Conservation (phyloP, 1,140 invertebrate genomes). For the Bombus superbus region DNA sequence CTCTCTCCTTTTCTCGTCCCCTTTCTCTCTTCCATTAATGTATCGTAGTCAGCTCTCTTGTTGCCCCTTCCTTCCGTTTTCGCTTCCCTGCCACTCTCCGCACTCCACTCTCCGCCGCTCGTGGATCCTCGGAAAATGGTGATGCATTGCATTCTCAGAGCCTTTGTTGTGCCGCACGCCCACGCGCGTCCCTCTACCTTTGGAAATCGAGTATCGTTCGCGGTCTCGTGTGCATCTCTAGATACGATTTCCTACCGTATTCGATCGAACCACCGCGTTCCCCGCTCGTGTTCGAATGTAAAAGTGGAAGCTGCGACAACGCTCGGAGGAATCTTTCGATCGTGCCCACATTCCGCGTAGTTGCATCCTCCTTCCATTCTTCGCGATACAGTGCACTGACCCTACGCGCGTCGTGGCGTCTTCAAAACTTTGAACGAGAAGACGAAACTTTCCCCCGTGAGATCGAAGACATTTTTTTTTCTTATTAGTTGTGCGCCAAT, state of each 20-base stretch:
- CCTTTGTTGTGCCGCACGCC: slow-evolving; percentile 66
- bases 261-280: slow-evolving; percentile 22
- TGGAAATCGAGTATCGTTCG: slow-evolving; percentile 27
- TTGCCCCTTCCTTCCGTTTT: slow-evolving; percentile 52
- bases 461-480: neutral
- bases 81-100: slow-evolving; percentile 34
- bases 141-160: slow-evolving; percentile 69
- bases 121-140: slow-evolving; percentile 74
- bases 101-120: slow-evolving; percentile 17
- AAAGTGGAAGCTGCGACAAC: slow-evolving; percentile 42
- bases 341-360: slow-evolving; percentile 59
- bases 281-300: neutral
- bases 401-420: slow-evolving; percentile 44
- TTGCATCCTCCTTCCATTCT: slow-evolving; percentile 52
- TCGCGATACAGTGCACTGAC: slow-evolving; percentile 57
- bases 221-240: slow-evolving; percentile 23
- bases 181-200: slow-evolving; percentile 52
- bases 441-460: neutral
- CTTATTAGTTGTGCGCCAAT: neutral
- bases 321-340: slow-evolving; percentile 54
- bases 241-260: slow-evolving; percentile 18
- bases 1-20: slow-evolving; percentile 22
- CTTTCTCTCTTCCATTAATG: slow-evolving; percentile 33
- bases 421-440: slow-evolving; percentile 10
- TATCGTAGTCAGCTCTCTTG: slow-evolving; percentile 23